These are phyloP conservation scores for Drosophila peninsularis DNA, from an alignment of 2,888 invertebrate species.

Conservation along the genomic window DNA sequence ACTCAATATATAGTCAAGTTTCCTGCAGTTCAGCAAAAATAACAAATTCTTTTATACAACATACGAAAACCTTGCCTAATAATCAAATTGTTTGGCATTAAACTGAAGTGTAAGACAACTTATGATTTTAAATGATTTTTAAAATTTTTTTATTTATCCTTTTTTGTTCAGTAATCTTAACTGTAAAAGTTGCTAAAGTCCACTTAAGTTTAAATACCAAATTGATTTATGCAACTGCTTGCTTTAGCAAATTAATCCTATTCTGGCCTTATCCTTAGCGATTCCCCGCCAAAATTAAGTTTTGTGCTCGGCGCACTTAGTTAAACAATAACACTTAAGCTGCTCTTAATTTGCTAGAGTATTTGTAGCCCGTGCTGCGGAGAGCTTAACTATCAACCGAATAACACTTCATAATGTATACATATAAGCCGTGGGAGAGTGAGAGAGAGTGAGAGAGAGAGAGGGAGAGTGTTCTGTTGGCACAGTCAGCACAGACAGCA, in stretches of 20 bases:
- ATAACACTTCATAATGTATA: constrained; percentile 13
- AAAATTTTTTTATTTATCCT: background rate
- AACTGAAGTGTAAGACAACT: no score
- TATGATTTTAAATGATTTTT: no score
- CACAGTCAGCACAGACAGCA: constrained; percentile 3
- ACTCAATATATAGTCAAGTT: no score
- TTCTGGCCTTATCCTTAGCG: no score
- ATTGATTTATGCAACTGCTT: constrained; percentile 5
- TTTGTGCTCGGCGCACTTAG: constrained; percentile 14
- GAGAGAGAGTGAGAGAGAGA: no score
- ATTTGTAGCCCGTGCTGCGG: constrained; percentile 1
- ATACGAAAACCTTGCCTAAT: no score
- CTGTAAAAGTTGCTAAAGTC: background rate
- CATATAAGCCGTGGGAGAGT: background rate
- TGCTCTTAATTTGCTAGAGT: constrained; percentile 24
- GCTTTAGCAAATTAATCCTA: constrained; percentile 12
- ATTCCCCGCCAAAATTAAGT: constrained; percentile 1
- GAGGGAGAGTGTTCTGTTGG: constrained; percentile 2
- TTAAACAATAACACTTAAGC: constrained; percentile 27
- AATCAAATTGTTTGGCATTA: no score
- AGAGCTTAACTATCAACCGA: background rate
- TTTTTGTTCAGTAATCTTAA: background rate
- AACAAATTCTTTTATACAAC: no score
- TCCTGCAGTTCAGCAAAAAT: no score
- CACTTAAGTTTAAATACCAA: background rate